Evolutionary conservation across 1,140 invertebrate genomes (phyloP).

Genomic region (Drosophila baimaii): DNA sequence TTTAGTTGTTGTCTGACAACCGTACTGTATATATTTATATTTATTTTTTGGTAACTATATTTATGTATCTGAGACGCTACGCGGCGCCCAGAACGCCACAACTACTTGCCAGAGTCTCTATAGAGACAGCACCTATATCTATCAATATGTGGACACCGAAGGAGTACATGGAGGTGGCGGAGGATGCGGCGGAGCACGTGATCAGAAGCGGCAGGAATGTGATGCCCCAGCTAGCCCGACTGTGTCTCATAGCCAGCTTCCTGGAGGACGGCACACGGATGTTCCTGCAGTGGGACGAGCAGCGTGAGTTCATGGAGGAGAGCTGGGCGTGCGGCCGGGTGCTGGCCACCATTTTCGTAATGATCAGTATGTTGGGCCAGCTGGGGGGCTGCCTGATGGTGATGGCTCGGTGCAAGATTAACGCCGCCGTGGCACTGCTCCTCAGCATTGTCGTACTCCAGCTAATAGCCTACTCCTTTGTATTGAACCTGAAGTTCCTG

Average conservation of each 20-base stretch:
- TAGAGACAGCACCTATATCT: constrained; percentile 9
- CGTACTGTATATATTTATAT: too few species aligned
- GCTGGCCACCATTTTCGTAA: constrained; percentile 93
- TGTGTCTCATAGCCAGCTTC: constrained; percentile 99
- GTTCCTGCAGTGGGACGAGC: constrained; percentile 99
- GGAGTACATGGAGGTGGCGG: constrained; percentile 94
- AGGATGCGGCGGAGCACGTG: constrained; percentile 97
- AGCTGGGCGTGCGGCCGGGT: constrained; percentile 98
- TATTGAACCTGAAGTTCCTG: constrained; percentile 99
- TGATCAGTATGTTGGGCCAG: constrained; percentile 97
- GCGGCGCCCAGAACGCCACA: constrained; percentile 3
- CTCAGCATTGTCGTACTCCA: constrained; percentile 98
- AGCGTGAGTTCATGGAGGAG: constrained; percentile 98
- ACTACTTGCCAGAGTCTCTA: constrained; percentile 10
- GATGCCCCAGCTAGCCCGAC: constrained; percentile 96
- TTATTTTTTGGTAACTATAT: too few species aligned
- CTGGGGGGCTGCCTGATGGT: constrained; percentile 98
- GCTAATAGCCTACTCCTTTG: constrained; percentile 98
- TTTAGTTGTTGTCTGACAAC: neutral
- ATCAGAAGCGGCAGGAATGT: constrained; percentile 96
- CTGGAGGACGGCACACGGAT: constrained; percentile 99
- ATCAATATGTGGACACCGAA: constrained; percentile 90
- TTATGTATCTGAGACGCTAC: too few species aligned
- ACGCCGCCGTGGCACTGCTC: constrained; percentile 96
- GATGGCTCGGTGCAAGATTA: constrained; percentile 94